phyloP scores from a whole-genome alignment of 1,140 invertebrate genomes.

The Eciton burchellii region DNA sequence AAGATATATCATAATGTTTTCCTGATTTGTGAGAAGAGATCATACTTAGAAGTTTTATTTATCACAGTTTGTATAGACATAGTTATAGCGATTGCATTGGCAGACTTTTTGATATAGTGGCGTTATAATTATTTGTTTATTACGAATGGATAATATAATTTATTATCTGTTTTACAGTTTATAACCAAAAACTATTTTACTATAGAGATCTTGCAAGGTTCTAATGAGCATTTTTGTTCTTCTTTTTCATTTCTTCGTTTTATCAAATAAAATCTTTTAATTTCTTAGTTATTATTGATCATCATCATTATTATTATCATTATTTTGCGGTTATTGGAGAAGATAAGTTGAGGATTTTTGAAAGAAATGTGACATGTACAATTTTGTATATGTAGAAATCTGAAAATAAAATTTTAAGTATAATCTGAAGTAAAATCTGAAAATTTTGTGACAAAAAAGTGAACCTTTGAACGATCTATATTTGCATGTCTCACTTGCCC shows the following conservation, averaged over 20 bases:
- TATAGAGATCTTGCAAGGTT: slow-evolving; percentile 56
- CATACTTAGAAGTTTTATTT: slow-evolving; percentile 28
- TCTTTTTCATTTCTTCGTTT: slow-evolving; percentile 58
- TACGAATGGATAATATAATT: slow-evolving; percentile 56
- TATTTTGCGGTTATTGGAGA: slow-evolving; percentile 74
- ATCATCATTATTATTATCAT: slow-evolving; percentile 71
- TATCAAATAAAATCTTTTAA: slow-evolving; percentile 56
- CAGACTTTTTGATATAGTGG: slow-evolving; percentile 65
- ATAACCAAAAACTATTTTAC: slow-evolving; percentile 73
- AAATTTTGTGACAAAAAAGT: background rate
- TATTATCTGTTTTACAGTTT: slow-evolving; percentile 71
- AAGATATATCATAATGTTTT: slow-evolving; percentile 35
- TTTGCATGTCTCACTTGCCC: background rate
- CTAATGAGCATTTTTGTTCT: slow-evolving; percentile 56
- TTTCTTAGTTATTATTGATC: slow-evolving; percentile 66
- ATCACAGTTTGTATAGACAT: slow-evolving; percentile 36
- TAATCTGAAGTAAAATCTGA: background rate
- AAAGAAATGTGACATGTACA: slow-evolving; percentile 28
- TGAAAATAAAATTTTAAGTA: slow-evolving; percentile 1
- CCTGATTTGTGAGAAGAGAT: slow-evolving; percentile 40
- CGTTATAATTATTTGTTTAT: slow-evolving; percentile 65
- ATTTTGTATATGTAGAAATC: slow-evolving; percentile 1
- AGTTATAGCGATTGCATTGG: slow-evolving; percentile 51
- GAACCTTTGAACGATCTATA: background rate
- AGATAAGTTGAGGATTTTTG: slow-evolving; percentile 27